Evolutionary conservation across 2,797 vertebrate species (phyloP), one percentile per base, ranked within the genome.

Genomic region (Hydrolagus colliei): DNA sequence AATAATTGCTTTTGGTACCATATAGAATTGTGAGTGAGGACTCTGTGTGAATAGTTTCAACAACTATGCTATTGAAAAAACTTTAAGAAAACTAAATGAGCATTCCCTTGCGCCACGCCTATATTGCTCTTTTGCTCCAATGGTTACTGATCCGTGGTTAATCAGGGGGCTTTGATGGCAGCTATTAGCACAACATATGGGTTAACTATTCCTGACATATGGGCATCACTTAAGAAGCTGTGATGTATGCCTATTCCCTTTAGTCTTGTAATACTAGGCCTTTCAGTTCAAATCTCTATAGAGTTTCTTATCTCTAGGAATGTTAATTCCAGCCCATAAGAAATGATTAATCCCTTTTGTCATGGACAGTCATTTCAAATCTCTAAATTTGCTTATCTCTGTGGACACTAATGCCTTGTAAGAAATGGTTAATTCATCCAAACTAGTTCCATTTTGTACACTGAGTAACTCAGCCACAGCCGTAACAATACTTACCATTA

Each of bases 221-320:
- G 75, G 75, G 59, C 75, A 77, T 77, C 75, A 77, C 75, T 77
- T 77, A 77, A 20, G 75, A 77, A 41, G 41, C 61, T 77, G 18
- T 77, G 75, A 77, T 59, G 18, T 59, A 59, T 61, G 52, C 18
- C 52, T 77, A 52, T 77, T 77, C 52, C 75, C 52, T 61, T n/a
- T 61, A 77, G 52, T 77, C 75, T n/a, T 61, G 12, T 61, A 52
- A 10, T n/a, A 61, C n/a, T 77, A 61, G 75, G 16, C 12, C 1
- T 77, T 77, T 77, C 13, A 77, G 41, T 59, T 77, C 41, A 61
- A 61, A 61, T 52, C 16, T 77, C 75, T 61, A 41, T 52, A 77
- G 75, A n/a, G 52, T 74, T 74, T 5, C 20, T 77, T 59, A 77
- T 77, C 18, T 77, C 52, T 59, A 61, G 4, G 35, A 59, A 61